Percentiles rank a stretch among this genome's conserved stretches.
phyloP scores from a whole-genome alignment of 37 sponge, comb jelly and placozoan genomes.

The Haliclona indistincta region DNA sequence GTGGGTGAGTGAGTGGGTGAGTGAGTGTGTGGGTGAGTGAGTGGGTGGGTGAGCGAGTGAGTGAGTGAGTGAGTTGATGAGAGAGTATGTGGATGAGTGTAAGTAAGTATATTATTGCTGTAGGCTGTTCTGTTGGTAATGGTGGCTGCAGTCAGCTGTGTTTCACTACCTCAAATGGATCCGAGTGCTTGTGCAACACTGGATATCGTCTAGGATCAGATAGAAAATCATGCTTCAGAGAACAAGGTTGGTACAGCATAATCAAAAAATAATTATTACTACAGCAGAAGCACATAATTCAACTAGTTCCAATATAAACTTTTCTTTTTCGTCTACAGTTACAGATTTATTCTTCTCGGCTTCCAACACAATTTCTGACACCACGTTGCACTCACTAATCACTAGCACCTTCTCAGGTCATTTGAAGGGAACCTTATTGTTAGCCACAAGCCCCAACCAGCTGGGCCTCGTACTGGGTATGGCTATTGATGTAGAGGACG shows the following conservation, averaged over 20 bases:
- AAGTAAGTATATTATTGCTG: not conserved
- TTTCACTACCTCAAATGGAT: not conserved
- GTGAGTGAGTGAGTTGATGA: no score
- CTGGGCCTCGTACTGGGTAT: conserved; percentile 61
- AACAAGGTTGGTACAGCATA: conserved; percentile 45
- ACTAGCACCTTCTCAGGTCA: conserved; percentile 10
- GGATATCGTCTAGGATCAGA: conserved; percentile 35
- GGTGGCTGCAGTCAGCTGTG: conserved; percentile 15
- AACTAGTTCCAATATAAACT: no score
- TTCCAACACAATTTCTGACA: not conserved
- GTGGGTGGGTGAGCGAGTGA: no score
- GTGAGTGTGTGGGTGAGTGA: no score
- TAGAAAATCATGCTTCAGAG: conserved; percentile 19
- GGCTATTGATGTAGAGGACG: conserved; percentile 39
- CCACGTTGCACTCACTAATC: conserved; percentile 4
- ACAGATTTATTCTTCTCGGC: conserved; percentile 23
- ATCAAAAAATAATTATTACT: no score
- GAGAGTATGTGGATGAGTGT: conserved; percentile 1
- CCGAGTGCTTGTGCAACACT: conserved; percentile 25
- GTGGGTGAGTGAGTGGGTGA: no score
- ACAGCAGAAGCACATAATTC: no score
- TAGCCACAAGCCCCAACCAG: not conserved
- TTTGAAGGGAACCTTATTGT: conserved; percentile 11
- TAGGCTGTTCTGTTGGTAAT: not conserved
- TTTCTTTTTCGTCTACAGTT: conserved; percentile 3